These are phyloP conservation scores for Ooceraea biroi DNA, from an alignment of 1,140 invertebrate species.

Conservation along the genomic window DNA sequence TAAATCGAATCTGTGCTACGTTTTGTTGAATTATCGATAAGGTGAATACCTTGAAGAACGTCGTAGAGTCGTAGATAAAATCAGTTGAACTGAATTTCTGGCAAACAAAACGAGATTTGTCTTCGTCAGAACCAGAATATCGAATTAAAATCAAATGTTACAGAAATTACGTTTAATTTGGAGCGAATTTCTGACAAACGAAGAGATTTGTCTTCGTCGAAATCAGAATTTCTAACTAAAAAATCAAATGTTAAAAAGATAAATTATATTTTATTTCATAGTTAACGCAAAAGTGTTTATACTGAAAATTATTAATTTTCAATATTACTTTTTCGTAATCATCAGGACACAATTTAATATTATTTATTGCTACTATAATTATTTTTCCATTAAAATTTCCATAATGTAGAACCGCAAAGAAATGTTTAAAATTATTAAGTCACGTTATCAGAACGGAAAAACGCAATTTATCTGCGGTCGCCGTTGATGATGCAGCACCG, in stretches of 20 bases:
- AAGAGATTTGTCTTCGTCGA: neutral
- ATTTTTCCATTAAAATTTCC: neutral
- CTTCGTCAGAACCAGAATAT: neutral
- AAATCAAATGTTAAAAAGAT: neutral
- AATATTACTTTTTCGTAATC: too few species aligned
- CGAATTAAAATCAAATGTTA: neutral
- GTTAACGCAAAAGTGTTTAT: too few species aligned
- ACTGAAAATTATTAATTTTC: too few species aligned
- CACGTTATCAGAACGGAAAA: constrained; percentile 29
- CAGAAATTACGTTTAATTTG: too few species aligned
- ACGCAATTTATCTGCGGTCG: neutral
- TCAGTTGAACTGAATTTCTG: constrained; percentile 4
- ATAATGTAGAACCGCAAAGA: neutral
- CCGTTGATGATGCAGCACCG: neutral
- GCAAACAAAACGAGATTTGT: neutral
- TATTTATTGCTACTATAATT: neutral
- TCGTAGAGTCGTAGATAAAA: constrained; percentile 12
- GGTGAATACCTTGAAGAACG: neutral
- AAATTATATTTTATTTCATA: too few species aligned
- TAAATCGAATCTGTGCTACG: neutral
- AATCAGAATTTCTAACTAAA: constrained; percentile 7
- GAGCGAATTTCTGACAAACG: neutral
- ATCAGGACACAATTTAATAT: neutral
- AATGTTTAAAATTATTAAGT: constrained; percentile 15
- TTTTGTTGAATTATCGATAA: constrained; percentile 42